Base-by-base conservation (phyloP, 2,888 invertebrate species). In the Myopa tessellatipennis region DNA sequence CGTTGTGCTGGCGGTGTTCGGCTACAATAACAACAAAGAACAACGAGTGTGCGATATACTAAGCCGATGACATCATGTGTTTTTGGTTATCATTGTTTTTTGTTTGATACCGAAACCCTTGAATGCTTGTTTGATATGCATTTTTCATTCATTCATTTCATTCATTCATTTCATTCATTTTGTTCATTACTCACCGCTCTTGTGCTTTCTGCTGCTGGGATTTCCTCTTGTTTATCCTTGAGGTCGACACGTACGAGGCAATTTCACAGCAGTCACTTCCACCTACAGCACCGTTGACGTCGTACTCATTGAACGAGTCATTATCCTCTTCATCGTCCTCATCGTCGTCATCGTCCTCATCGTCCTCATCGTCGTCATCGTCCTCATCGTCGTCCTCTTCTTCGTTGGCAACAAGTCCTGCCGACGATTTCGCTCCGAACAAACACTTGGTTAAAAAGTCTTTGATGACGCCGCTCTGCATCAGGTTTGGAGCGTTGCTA, bases 61-160 rank as follows among this genome's bases (percentile, higher is more conserved):
- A 74, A n/a, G 74, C 50, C 60, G 76, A 76, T 76, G 76, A 76
- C 76, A 76, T 76, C 76, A 76, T 70, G 45, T 74, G 16, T 40
- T n/a, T 38, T 40, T 36, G 55, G 10, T 26, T 40, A 38, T 38
- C 36, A 34, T 34, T 18, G 45, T 70, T 70, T 45, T 34, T 18
- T 52, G 52, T 26, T 63, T 63, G 34, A 16, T 16, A 36, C 18
- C 34, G 14, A 6, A 36, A 63, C 63, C 34, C 26, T 16, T 36
- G 14, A 12, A 63, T 45, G 36, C 3, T 45, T 45, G 6, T 45
- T 45, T 45, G 45, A 45, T 45, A 8, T 6, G 45, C 6, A 45
- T 26, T 26, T 8, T 45, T 45, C 45, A 45, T 45, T 6, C 3
- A 10, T 45, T 8, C 6, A 45, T 45, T 45, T 45, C 1, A 45